phyloP scores from a whole-genome alignment of 2,797 vertebrate genomes.

The Erpetoichthys calabaricus region DNA sequence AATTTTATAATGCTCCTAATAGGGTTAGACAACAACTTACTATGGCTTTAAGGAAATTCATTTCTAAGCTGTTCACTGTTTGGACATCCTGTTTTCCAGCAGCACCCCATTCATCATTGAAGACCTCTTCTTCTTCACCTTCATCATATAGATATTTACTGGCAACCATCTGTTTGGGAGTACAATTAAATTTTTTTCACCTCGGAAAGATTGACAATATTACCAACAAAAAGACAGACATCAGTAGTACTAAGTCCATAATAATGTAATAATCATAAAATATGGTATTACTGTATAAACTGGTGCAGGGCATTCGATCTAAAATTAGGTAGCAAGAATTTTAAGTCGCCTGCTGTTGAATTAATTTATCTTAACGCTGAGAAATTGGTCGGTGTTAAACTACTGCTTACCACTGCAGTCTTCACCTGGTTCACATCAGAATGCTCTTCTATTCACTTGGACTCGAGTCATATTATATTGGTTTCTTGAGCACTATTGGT shows the following conservation, averaged over 20 bases:
- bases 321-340: no score
- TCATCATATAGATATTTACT: slow-evolving; percentile 97
- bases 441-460: no score
- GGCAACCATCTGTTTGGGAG: slow-evolving; percentile 77
- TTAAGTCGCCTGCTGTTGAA: no score
- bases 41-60: slow-evolving; percentile 87
- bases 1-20: background rate
- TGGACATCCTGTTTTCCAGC: slow-evolving; percentile 85
- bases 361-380: no score
- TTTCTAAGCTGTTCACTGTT: slow-evolving; percentile 83
- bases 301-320: no score
- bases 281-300: background rate
- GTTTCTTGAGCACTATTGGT: no score
- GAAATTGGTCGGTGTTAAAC: no score
- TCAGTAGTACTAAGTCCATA: background rate
- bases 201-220: background rate
- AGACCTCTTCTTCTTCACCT: slow-evolving; percentile 95
- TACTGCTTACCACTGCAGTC: no score
- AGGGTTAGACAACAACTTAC: slow-evolving; percentile 44
- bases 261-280: background rate
- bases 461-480: no score
- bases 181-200: background rate
- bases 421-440: no score
- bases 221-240: no score
- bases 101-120: slow-evolving; percentile 93